Conservation (phyloP, 1,140 invertebrate genomes). For the Heliconius himera region DNA sequence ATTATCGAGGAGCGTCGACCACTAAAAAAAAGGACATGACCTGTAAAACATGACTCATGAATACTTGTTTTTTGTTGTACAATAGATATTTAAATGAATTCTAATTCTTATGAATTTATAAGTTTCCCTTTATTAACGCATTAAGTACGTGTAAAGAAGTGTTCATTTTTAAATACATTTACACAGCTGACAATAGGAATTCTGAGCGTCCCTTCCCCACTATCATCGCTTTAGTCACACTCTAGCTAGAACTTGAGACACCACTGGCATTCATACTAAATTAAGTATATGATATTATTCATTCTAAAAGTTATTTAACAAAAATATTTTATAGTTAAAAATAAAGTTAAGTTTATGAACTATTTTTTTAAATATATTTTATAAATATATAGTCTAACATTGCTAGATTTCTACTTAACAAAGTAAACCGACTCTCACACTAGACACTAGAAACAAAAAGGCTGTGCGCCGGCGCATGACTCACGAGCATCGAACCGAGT, state of each 20-base stretch:
- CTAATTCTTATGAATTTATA: neutral
- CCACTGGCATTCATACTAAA: no score
- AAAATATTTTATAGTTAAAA: no score
- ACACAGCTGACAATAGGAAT: conserved; percentile 14
- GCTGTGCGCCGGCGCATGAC: conserved; percentile 61
- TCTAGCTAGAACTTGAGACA: neutral
- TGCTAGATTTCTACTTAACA: conserved; percentile 7
- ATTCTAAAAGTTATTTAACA: no score
- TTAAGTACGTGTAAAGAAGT: neutral
- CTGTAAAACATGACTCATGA: neutral
- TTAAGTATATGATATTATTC: no score
- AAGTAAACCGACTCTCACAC: conserved; percentile 41
- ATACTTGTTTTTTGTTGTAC: neutral
- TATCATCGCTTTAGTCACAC: conserved; percentile 30
- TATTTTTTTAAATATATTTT: neutral
- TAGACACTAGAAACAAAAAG: conserved; percentile 45
- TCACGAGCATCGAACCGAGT: conserved; percentile 61
- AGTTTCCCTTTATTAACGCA: neutral
- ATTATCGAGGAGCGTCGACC: neutral
- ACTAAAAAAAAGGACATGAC: neutral
- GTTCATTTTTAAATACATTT: neutral
- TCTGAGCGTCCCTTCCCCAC: conserved; percentile 2
- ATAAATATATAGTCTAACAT: neutral
- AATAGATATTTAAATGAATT: neutral
- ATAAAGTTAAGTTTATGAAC: no score